Evolutionary conservation across 2,113 vertebrate species (phyloP), one percentile per base, ranked within the genome.

Genomic region (Talpa occidentalis): DNA sequence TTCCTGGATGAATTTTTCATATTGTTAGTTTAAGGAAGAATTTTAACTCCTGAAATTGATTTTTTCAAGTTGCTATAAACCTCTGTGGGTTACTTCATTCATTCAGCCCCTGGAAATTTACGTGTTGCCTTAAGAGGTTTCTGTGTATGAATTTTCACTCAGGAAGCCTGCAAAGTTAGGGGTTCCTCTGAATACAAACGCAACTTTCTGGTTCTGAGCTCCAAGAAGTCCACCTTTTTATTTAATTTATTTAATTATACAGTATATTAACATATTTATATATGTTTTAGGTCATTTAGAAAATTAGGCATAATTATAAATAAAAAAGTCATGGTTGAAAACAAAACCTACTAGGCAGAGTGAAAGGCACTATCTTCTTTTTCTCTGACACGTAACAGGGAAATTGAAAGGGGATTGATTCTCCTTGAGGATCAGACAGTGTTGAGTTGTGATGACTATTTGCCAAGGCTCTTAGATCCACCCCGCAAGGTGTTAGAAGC

Each of bases 1-100:
- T 76, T 77, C 78, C 81, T 95, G 42, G 78, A 88, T 88, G 96
- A 67, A 91, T 77, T 77, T 94, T 95, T 94, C 82, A 83, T 86
- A 44, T n/a, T 28, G 73, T 47, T 62, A 78, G 22, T 47, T 90
- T 35, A 74, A 56, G 42, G 66, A 72, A 91, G 88, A 87, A 88
- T 74, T 73, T 89, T 10, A 80, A 62, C 47, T 26, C 88, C 42
- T 79, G 4, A 69, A 16, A 24, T 70, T 40, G 62, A 56, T n/a
- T 72, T 69, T 69, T 44, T 40, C 44, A 76, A 86, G 49, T 52
- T 44, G 14, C 40, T 21, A 0, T 70, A 30, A 76, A 74, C 32
- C 56, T n/a, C 59, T 30, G 12, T 69, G 24, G 17, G 19, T 70
- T 60, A 15, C 44, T 64, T 73, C 64, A 12, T 1, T 22, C 30